A percentile compares a stretch with the other conserved stretches of the same genome.
These are phyloP conservation scores for Micrasema minimum DNA, from an alignment of 1,140 invertebrate species.

Conservation along the genomic window DNA sequence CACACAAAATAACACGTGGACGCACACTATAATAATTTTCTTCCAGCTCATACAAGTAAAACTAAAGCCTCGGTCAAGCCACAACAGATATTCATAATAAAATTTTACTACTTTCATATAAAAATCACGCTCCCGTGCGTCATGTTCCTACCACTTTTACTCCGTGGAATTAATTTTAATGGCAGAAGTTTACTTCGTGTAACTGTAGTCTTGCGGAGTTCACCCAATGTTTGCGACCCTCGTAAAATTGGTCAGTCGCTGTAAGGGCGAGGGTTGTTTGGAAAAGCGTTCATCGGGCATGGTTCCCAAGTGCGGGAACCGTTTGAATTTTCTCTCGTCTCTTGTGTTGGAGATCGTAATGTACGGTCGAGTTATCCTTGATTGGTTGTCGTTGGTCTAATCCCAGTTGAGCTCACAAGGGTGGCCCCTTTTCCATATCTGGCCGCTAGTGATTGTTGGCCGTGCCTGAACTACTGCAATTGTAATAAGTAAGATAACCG, in stretches of 20 bases:
- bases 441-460: slow-evolving; percentile 47
- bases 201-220: slow-evolving; percentile 23
- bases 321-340: not conserved
- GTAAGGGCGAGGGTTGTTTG: not conserved
- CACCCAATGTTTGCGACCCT: slow-evolving; percentile 33
- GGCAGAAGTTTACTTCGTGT: slow-evolving; percentile 8
- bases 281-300: slow-evolving; percentile 8
- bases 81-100: not conserved
- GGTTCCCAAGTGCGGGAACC: not conserved
- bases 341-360: slow-evolving; percentile 36
- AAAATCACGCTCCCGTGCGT: no score
- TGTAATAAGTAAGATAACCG: slow-evolving; percentile 41
- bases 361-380: slow-evolving; percentile 68
- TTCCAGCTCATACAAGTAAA: not conserved
- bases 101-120: not conserved
- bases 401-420: slow-evolving; percentile 64
- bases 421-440: slow-evolving; percentile 49
- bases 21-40: slow-evolving; percentile 1
- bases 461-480: slow-evolving; percentile 28
- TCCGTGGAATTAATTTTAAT: slow-evolving; percentile 27
- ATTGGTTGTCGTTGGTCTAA: slow-evolving; percentile 70
- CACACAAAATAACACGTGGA: slow-evolving; percentile 9
- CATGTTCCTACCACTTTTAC: slow-evolving; percentile 17
- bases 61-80: not conserved
- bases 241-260: slow-evolving; percentile 20